phyloP scores from a whole-genome alignment of 2,113 vertebrate genomes.

The Montifringilla adamsi region DNA sequence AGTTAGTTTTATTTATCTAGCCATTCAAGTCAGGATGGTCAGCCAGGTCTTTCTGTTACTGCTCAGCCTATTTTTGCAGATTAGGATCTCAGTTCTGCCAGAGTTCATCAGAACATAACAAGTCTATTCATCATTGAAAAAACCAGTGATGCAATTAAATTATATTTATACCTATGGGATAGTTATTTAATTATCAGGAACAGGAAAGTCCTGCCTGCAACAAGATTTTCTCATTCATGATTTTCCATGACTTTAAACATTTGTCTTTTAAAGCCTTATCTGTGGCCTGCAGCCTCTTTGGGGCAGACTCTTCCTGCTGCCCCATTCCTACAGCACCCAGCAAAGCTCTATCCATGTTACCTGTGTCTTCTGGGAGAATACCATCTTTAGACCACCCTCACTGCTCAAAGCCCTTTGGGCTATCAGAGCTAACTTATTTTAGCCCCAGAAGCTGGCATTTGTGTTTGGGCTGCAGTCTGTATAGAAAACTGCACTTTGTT shows the following conservation, averaged over 20 bases:
- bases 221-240: not conserved
- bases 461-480: not conserved
- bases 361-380: fast-evolving
- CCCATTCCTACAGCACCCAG: not conserved
- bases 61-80: not conserved
- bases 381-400: not conserved
- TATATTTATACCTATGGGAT: not conserved
- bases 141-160: not conserved
- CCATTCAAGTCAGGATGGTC: not conserved
- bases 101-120: not conserved
- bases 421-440: not conserved
- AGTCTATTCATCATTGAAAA: not conserved
- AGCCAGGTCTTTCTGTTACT: not conserved
- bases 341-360: not conserved
- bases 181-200: not conserved
- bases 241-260: not conserved
- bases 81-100: not conserved
- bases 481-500: not conserved
- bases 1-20: not conserved
- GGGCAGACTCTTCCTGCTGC: not conserved
- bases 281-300: not conserved
- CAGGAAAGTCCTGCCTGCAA: not conserved
- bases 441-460: not conserved
- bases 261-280: not conserved
- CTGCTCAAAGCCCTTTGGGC: not conserved